These are phyloP conservation scores for Agelastica alni DNA, from an alignment of 2,888 invertebrate genomes.

Conservation along the genomic window DNA sequence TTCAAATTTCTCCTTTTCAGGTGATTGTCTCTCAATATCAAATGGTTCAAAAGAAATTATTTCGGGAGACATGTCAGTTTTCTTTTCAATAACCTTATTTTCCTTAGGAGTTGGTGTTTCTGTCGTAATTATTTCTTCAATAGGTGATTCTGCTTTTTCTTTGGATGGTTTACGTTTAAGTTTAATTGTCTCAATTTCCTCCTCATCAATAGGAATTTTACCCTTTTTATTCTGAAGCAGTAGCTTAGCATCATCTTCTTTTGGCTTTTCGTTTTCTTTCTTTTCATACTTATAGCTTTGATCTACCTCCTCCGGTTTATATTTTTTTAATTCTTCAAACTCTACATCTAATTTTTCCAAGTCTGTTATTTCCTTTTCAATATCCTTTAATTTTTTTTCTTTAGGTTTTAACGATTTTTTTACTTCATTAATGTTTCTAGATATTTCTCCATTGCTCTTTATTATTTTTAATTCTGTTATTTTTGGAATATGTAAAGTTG, in stretches of 20 bases:
- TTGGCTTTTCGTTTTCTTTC: constrained; percentile 43
- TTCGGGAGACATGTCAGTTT: constrained; percentile 46
- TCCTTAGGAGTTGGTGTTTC: constrained; percentile 42
- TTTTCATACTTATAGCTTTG: constrained; percentile 49
- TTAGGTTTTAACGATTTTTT: constrained; percentile 51
- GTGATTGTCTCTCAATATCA: constrained; percentile 53
- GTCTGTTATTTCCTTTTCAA: constrained; percentile 50
- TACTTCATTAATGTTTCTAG: constrained; percentile 59
- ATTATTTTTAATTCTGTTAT: constrained; percentile 49
- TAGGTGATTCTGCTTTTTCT: constrained; percentile 44
- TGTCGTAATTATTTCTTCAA: constrained; percentile 41
- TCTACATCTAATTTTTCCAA: constrained; percentile 58
- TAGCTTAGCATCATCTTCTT: constrained; percentile 48
- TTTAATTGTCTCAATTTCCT: constrained; percentile 55
- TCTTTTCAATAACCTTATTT: constrained; percentile 40
- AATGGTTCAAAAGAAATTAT: constrained; percentile 55
- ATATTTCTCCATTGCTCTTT: constrained; percentile 56
- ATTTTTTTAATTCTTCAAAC: constrained; percentile 52
- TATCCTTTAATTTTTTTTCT: constrained; percentile 51
- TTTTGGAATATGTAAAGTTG: constrained; percentile 46
- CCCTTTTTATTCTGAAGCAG: constrained; percentile 64
- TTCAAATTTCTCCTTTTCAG: constrained; percentile 50
- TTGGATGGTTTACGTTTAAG: constrained; percentile 61
- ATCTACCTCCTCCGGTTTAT: constrained; percentile 55
- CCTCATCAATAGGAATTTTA: constrained; percentile 52